Conservation (phyloP, 2,113 vertebrate genomes). For the Stomatorhinus ivindoensis region DNA sequence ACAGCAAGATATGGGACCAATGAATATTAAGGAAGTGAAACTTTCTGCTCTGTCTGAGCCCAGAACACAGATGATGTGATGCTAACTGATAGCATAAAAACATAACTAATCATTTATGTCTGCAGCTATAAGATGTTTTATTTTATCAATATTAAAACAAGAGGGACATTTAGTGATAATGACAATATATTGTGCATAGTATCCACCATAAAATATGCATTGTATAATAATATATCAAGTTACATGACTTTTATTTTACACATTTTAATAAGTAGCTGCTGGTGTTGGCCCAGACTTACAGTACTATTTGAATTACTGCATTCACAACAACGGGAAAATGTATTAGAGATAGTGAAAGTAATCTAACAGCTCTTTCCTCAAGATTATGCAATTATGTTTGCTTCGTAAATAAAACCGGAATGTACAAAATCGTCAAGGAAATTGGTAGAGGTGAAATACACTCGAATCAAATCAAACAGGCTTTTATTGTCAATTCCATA, state of each 20-base stretch:
- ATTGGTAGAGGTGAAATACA: background rate
- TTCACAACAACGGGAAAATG: background rate
- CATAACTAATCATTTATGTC: background rate
- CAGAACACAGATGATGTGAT: background rate
- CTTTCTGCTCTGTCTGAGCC: background rate
- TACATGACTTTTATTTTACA: background rate
- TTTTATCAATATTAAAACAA: background rate
- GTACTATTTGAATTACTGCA: background rate
- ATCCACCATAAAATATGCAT: background rate
- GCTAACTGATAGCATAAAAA: background rate
- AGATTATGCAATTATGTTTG: background rate
- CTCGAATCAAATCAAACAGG: too few species aligned
- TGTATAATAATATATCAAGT: background rate
- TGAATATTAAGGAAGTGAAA: background rate
- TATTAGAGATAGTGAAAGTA: constrained; percentile 11
- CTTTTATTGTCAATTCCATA: too few species aligned
- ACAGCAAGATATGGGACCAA: background rate
- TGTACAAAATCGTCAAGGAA: background rate
- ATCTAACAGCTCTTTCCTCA: background rate
- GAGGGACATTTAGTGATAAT: background rate
- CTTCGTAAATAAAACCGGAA: background rate
- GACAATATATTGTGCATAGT: background rate
- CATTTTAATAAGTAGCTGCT: background rate
- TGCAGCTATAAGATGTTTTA: background rate
- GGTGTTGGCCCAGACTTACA: background rate